Conservation (phyloP, 2,113 vertebrate species). For the Chionodraco myersi region DNA sequence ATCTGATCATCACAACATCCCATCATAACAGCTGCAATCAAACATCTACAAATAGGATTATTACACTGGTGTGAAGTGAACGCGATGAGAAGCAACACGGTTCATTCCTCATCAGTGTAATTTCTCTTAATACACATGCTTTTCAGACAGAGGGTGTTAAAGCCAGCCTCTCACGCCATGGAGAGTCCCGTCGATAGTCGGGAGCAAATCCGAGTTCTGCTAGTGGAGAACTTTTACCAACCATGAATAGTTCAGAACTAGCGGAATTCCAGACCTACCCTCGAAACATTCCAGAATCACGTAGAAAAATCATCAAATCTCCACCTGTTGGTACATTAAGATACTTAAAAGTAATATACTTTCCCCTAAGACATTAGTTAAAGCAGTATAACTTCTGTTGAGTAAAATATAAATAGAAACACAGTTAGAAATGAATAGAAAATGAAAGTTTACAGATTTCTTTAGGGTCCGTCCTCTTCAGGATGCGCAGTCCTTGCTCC, state of each 20-base stretch:
- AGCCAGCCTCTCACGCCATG: not conserved
- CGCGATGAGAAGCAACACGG: slow-evolving; percentile 15
- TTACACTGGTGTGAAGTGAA: slow-evolving; percentile 60
- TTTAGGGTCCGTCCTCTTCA: slow-evolving; percentile 52
- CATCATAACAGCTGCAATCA: not conserved
- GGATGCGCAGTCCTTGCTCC: slow-evolving; percentile 19
- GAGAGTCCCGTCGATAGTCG: slow-evolving; percentile 60
- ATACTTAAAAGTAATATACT: not conserved
- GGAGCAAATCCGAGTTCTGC: slow-evolving; percentile 87
- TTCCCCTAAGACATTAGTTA: not conserved
- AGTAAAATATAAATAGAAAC: slow-evolving; percentile 29
- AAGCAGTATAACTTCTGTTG: too few species aligned
- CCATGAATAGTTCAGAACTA: slow-evolving; percentile 87
- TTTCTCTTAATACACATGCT: slow-evolving; percentile 8
- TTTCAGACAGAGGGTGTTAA: not conserved
- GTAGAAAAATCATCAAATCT: not conserved
- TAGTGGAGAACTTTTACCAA: slow-evolving; percentile 88
- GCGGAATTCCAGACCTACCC: slow-evolving; percentile 87
- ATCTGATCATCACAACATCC: not conserved
- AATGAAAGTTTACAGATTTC: slow-evolving; percentile 35
- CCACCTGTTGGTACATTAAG: not conserved
- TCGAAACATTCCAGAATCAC: slow-evolving; percentile 59
- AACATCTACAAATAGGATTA: slow-evolving; percentile 2
- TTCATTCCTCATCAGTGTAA: slow-evolving; percentile 59
- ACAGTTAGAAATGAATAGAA: slow-evolving; percentile 19